These are phyloP conservation scores for Drosophila paracracens DNA, from an alignment of 2,888 invertebrate genomes.

Conservation along the genomic window DNA sequence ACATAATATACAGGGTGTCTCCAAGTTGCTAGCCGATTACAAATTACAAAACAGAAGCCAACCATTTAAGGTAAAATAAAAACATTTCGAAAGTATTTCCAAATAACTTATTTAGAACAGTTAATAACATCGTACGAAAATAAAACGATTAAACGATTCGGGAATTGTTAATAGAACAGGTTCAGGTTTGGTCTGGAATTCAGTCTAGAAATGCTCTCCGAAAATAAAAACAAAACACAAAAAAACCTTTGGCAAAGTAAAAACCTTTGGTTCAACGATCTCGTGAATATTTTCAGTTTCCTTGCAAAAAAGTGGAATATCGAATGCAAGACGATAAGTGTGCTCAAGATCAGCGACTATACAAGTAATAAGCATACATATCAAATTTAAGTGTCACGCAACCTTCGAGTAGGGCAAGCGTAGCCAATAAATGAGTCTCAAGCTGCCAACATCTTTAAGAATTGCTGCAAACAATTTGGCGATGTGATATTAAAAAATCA, in stretches of 20 bases:
- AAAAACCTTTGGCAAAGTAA: conserved; percentile 9
- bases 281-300: conserved; percentile 25
- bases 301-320: conserved; percentile 29
- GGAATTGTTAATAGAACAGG: conserved; percentile 9
- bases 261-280: conserved; percentile 61
- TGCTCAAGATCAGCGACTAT: conserved; percentile 54
- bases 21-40: neutral
- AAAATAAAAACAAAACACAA: neutral
- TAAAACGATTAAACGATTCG: neutral
- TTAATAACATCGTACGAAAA: neutral
- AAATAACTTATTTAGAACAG: conserved; percentile 1
- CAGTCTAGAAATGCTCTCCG: conserved; percentile 8
- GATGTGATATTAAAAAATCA: conserved; percentile 24
- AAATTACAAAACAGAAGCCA: conserved; percentile 4
- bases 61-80: neutral
- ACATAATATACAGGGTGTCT: neutral
- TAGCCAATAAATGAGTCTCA: conserved; percentile 36
- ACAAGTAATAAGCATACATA: conserved; percentile 30
- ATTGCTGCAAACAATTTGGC: conserved; percentile 56
- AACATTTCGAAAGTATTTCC: neutral
- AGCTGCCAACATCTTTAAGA: conserved; percentile 54
- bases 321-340: conserved; percentile 44
- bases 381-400: conserved; percentile 53
- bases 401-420: conserved; percentile 63
- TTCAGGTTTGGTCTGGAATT: neutral